Conservation (phyloP, 2,888 invertebrate species). For the Drosophila birchii region DNA sequence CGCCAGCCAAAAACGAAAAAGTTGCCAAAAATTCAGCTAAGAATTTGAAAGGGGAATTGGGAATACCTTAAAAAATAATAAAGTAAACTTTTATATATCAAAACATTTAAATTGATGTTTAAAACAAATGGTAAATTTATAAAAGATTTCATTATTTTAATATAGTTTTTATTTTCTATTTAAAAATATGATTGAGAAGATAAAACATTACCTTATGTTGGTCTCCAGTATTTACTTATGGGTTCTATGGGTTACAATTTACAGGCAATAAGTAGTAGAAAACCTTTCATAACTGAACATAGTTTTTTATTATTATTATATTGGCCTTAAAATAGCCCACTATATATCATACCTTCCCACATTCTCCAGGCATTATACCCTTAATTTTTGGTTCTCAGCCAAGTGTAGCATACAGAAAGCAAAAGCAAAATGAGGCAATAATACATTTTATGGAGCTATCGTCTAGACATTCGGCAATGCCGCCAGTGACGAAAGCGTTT, state of each 20-base stretch:
- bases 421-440: constrained; percentile 47
- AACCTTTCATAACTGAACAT: not conserved
- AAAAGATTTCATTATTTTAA: not conserved
- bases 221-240: too few species aligned
- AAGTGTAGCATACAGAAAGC: constrained; percentile 29
- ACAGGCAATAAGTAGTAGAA: too few species aligned
- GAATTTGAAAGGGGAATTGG: not conserved
- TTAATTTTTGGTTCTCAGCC: not conserved
- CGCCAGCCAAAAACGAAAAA: constrained; percentile 33
- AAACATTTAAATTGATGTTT: not conserved
- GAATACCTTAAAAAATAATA: not conserved
- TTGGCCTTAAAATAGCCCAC: not conserved
- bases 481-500: constrained; percentile 44
- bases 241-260: not conserved
- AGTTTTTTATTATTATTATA: not conserved
- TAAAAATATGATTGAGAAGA: rapidly evolving
- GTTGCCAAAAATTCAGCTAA: constrained; percentile 16
- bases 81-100: not conserved
- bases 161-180: not conserved
- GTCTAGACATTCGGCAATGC: constrained; percentile 51
- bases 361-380: constrained; percentile 12
- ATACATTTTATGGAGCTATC: constrained; percentile 48
- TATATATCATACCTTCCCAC: not conserved
- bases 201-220: not conserved
- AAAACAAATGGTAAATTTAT: too few species aligned